A percentile compares a stretch with the other conserved stretches of the same genome.
Evolutionary conservation across 2,113 vertebrate genomes (phyloP).

Genomic region (Ptilonorhynchus violaceus): DNA sequence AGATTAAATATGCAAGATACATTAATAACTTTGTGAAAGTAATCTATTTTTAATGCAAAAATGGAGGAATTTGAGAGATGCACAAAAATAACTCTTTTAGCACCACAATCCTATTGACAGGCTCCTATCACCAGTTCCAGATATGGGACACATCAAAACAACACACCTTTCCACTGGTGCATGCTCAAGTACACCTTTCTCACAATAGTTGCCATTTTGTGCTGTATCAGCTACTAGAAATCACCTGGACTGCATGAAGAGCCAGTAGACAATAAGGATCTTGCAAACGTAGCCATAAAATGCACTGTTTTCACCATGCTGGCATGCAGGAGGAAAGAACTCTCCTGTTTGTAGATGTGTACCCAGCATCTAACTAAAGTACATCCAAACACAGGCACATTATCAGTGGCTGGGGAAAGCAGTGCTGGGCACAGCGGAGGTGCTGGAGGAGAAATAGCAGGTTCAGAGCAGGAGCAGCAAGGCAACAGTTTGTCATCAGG

Average conservation of each 20-base stretch:
- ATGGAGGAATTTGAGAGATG: neutral
- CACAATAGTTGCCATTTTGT: neutral
- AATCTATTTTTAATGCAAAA: neutral
- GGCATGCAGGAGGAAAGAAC: neutral
- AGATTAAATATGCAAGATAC: neutral
- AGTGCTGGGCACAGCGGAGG: neutral
- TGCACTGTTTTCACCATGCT: fast-evolving
- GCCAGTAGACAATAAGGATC: neutral
- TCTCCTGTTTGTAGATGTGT: fast-evolving
- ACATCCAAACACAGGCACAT: fast-evolving
- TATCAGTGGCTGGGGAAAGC: neutral
- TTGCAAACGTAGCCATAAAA: neutral
- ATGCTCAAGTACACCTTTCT: neutral
- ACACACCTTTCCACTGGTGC: neutral
- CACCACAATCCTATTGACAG: neutral
- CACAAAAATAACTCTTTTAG: neutral
- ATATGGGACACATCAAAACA: neutral
- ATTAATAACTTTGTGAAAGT: neutral
- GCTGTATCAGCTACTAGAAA: neutral
- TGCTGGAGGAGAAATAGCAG: neutral
- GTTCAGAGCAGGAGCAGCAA: neutral
- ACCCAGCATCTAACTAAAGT: neutral
- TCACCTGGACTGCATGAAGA: neutral
- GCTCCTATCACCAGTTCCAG: neutral
- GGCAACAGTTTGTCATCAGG: neutral